phyloP scores from a whole-genome alignment of 1,140 invertebrate species.

The Trachymyrmex septentrionalis region DNA sequence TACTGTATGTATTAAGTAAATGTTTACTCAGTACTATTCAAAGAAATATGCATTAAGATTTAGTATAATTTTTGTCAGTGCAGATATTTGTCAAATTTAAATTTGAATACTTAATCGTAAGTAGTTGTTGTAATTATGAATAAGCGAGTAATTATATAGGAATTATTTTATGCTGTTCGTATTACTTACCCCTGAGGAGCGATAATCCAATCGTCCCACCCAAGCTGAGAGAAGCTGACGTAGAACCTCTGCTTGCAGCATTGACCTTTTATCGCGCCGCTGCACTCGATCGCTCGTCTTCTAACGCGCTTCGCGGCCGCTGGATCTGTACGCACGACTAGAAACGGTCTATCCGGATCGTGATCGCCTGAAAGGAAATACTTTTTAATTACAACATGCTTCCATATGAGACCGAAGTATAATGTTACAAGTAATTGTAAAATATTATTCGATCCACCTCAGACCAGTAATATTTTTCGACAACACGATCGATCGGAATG shows the following conservation, averaged over 20 bases:
- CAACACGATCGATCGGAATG: neutral
- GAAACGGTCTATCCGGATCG: constrained; percentile 92
- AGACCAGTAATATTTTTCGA: neutral
- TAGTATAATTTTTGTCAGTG: no score
- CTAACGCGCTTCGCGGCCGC: constrained; percentile 89
- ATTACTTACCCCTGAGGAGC: constrained; percentile 90
- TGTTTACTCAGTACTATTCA: no score
- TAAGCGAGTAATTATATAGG: neutral
- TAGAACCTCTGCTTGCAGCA: constrained; percentile 97
- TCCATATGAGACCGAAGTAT: neutral
- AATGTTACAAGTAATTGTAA: neutral
- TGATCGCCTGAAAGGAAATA: constrained; percentile 76
- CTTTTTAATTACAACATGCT: neutral
- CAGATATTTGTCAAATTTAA: no score
- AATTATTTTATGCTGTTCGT: neutral
- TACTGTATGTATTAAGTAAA: no score
- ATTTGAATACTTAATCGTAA: no score
- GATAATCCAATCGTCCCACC: constrained; percentile 98
- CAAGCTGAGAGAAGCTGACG: constrained; percentile 95
- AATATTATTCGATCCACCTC: neutral
- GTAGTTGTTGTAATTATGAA: neutral
- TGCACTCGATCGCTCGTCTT: constrained; percentile 93
- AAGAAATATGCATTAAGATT: no score
- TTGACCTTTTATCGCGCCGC: constrained; percentile 90
- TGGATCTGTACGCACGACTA: constrained; percentile 93